A percentile compares a stretch with the other conserved stretches of the same genome.
phyloP scores from a whole-genome alignment of 2,113 vertebrate genomes.

The Pseudopodoces humilis region DNA sequence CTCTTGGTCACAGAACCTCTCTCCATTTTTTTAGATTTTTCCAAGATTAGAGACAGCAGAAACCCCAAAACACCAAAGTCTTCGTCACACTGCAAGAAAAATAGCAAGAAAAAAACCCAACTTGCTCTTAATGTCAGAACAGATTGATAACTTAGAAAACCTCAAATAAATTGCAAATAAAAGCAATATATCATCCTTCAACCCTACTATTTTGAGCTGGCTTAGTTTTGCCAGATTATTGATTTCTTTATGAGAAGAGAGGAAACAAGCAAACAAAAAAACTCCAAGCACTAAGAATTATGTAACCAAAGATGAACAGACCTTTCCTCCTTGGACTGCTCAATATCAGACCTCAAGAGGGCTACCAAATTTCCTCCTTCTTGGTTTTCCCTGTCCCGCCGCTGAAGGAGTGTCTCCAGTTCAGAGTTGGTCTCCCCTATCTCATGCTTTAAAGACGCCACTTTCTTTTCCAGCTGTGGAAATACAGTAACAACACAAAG shows the following conservation, averaged over 20 bases:
- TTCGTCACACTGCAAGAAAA: neutral
- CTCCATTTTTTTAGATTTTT: neutral
- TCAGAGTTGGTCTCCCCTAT: slow-evolving; percentile 76
- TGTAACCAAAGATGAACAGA: slow-evolving; percentile 40
- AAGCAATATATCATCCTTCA: neutral
- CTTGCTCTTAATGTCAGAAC: neutral
- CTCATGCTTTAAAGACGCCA: slow-evolving; percentile 76
- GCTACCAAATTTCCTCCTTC: slow-evolving; percentile 83
- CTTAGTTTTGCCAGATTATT: neutral
- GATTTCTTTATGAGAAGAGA: neutral
- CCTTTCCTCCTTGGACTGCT: slow-evolving; percentile 79
- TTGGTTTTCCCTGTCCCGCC: slow-evolving; percentile 81
- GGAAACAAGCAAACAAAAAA: neutral
- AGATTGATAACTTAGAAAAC: rapidly evolving
- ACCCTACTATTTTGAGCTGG: neutral
- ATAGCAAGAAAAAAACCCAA: neutral
- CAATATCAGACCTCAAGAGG: slow-evolving; percentile 84
- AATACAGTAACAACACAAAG: neutral
- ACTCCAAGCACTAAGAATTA: neutral
- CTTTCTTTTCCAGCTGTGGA: slow-evolving; percentile 79
- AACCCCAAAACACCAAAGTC: neutral
- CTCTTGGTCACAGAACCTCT: neutral
- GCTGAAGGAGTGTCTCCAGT: slow-evolving; percentile 81
- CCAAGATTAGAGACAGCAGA: neutral
- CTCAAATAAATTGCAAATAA: neutral